These are phyloP conservation scores for Rhea pennata DNA, from an alignment of 2,113 vertebrate species.

Conservation along the genomic window DNA sequence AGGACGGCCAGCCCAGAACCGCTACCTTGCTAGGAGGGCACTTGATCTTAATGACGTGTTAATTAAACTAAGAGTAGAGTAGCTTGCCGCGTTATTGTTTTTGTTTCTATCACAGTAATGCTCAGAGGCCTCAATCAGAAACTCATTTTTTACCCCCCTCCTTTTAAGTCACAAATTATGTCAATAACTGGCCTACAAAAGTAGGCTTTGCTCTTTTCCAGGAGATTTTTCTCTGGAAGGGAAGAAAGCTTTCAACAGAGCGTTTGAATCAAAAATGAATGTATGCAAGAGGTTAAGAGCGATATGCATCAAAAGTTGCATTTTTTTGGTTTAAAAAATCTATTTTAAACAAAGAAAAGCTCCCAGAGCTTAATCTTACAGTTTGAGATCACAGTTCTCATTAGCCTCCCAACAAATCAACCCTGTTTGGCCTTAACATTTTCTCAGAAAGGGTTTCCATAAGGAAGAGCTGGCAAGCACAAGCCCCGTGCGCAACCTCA, in stretches of 20 bases:
- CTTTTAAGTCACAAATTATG: slow-evolving; percentile 54
- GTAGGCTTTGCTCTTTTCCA: slow-evolving; percentile 26
- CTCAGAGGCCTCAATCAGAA: slow-evolving; percentile 1
- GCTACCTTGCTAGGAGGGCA: background rate
- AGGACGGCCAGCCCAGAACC: background rate
- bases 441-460: background rate
- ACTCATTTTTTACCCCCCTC: accelerated
- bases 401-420: background rate
- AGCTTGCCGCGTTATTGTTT: slow-evolving; percentile 40
- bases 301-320: slow-evolving; percentile 19
- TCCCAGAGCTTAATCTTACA: background rate
- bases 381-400: background rate
- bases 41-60: slow-evolving; percentile 44
- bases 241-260: slow-evolving; percentile 23
- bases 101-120: slow-evolving; percentile 29
- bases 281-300: slow-evolving; percentile 41
- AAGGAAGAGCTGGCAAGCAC: background rate
- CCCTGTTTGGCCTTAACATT: background rate
- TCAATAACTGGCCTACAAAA: slow-evolving; percentile 27
- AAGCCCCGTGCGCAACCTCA: background rate
- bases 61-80: slow-evolving; percentile 61
- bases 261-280: slow-evolving; percentile 55
- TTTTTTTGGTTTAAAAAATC: background rate
- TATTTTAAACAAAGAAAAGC: slow-evolving; percentile 29
- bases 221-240: background rate